Conservation (phyloP, 2,888 invertebrate genomes). For the Synanthedon andrenaeformis region DNA sequence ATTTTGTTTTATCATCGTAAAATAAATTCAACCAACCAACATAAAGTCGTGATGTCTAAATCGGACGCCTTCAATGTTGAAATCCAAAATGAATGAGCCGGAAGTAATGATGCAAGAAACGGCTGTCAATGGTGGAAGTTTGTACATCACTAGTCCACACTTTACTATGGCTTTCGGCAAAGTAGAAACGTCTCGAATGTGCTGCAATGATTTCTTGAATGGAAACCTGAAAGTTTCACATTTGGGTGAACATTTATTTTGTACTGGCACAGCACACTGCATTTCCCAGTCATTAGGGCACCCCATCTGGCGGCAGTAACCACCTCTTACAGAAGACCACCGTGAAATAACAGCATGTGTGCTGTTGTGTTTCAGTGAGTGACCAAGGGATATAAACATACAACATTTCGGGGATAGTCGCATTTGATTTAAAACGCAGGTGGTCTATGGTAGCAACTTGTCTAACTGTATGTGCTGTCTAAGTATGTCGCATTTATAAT, state of each 20-base stretch:
- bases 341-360: too few relatives aligned
- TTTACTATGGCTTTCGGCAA: conserved; percentile 62
- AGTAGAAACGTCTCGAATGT: conserved; percentile 43
- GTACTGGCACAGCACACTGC: not conserved
- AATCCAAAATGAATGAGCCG: conserved; percentile 58
- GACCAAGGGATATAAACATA: too few relatives aligned
- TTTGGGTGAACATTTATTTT: too few relatives aligned
- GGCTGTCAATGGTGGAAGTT: conserved; percentile 55
- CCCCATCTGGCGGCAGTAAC: too few relatives aligned
- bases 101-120: conserved; percentile 58
- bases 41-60: conserved; percentile 52
- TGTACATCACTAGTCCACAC: conserved; percentile 54
- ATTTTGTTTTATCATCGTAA: not conserved
- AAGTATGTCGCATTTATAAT: too few relatives aligned
- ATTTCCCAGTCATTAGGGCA: too few relatives aligned
- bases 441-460: too few relatives aligned
- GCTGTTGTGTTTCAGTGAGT: too few relatives aligned
- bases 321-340: too few relatives aligned
- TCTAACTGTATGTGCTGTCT: too few relatives aligned
- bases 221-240: conserved; percentile 35
- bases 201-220: conserved; percentile 54
- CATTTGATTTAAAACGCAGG: too few relatives aligned
- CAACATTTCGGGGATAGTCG: too few relatives aligned
- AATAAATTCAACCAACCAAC: conserved; percentile 22
- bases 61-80: conserved; percentile 58